Evolutionary conservation across 2,113 vertebrate genomes (phyloP).

Genomic region (Pelecanoides urinatrix): DNA sequence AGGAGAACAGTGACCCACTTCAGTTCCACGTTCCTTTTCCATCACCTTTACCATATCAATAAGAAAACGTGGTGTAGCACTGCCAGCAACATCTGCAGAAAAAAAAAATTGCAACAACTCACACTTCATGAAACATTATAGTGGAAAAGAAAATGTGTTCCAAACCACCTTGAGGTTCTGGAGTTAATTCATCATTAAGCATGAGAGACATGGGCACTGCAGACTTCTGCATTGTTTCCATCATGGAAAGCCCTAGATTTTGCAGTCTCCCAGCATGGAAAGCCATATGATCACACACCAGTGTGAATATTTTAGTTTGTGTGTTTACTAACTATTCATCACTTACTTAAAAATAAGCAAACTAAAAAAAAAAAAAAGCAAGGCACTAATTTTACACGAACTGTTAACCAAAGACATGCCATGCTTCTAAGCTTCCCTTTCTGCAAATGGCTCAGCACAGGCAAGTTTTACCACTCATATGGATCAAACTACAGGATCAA

Average conservation of each 20-base stretch:
- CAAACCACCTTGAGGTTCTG: constrained; percentile 46
- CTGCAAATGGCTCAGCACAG: neutral
- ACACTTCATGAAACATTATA: constrained; percentile 62
- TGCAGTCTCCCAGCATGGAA: neutral
- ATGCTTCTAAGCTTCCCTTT: neutral
- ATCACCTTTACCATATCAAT: constrained; percentile 2
- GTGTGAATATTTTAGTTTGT: neutral
- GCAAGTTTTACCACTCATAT: neutral
- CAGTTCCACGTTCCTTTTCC: neutral
- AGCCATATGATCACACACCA: neutral
- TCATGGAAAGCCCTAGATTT: neutral
- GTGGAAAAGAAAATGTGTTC: constrained; percentile 57
- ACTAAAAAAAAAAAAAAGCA: neutral
- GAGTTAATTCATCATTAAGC: constrained; percentile 27
- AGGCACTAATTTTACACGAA: neutral
- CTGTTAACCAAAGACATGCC: neutral
- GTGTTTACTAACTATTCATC: neutral
- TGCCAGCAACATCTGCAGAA: constrained; percentile 44
- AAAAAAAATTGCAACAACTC: constrained; percentile 14
- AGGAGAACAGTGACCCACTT: neutral
- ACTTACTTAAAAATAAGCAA: neutral
- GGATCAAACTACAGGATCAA: neutral
- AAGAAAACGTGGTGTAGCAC: neutral
- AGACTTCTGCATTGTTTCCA: constrained; percentile 33
- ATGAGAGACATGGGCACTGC: neutral